Conservation (phyloP, 2,113 vertebrate species). For the Tiliqua scincoides region DNA sequence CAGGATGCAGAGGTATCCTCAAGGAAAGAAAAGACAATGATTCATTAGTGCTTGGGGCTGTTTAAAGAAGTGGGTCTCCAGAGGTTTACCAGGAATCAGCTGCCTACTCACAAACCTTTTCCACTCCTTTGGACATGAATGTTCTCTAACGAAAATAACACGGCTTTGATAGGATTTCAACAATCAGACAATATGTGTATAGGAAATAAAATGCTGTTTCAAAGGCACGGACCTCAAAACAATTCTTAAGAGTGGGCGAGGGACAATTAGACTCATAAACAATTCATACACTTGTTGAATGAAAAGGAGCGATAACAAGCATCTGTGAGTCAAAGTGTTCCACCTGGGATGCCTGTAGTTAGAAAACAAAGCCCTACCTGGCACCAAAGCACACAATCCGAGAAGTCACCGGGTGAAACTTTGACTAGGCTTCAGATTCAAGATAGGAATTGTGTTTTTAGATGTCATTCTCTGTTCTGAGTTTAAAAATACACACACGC, state of each 20-base stretch:
- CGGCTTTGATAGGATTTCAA: constrained; percentile 33
- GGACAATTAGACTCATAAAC: constrained; percentile 22
- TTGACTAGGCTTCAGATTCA: background rate
- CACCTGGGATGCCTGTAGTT: constrained; percentile 2
- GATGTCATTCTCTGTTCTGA: background rate
- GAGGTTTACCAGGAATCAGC: constrained; percentile 24
- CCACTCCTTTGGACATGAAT: background rate
- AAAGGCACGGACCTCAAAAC: constrained; percentile 7
- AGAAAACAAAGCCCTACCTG: background rate
- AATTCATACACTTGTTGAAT: constrained; percentile 30
- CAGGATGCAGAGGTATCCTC: background rate
- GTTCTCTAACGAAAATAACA: constrained; percentile 33
- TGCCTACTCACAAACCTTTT: background rate
- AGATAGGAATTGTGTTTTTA: background rate
- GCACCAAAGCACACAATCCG: background rate
- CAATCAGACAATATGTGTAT: constrained; percentile 5
- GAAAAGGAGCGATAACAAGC: background rate
- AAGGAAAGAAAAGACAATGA: background rate
- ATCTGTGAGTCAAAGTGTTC: background rate
- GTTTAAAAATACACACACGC: background rate
- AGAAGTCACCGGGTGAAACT: background rate
- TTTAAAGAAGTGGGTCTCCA: constrained; percentile 17
- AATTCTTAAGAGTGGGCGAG: background rate
- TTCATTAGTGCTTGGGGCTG: background rate
- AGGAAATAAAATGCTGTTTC: background rate